These are phyloP conservation scores for Saturnia pavonia DNA, from an alignment of 2,888 invertebrate species.

Conservation along the genomic window DNA sequence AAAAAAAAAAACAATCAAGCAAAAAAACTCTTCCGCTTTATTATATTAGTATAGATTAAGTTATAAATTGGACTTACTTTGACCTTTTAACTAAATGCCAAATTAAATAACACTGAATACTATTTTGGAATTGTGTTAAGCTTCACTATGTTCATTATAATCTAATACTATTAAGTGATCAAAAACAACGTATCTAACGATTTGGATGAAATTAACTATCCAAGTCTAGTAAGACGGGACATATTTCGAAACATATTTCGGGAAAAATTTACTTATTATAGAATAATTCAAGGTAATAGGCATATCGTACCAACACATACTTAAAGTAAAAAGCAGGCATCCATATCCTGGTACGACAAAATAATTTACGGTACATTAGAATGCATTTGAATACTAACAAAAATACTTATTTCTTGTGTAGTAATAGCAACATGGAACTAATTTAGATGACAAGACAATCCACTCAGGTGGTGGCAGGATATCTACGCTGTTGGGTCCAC, in stretches of 20 bases:
- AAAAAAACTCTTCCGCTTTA: too few relatives aligned
- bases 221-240: too few relatives aligned
- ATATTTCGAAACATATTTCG: too few relatives aligned
- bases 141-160: background rate
- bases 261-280: background rate
- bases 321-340: background rate
- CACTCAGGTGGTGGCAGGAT: constrained; percentile 41
- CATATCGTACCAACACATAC: background rate
- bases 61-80: background rate
- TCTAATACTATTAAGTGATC: too few relatives aligned
- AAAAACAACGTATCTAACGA: too few relatives aligned
- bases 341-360: background rate
- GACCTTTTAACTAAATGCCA: background rate
- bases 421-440: constrained; percentile 7
- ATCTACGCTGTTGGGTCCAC: constrained; percentile 55
- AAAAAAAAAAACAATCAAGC: too few relatives aligned
- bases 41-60: background rate
- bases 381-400: background rate
- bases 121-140: background rate
- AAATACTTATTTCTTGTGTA: background rate
- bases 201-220: too few relatives aligned
- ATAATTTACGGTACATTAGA: background rate
- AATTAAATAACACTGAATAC: background rate
- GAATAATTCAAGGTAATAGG: background rate
- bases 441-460: constrained; percentile 44